phyloP scores from a whole-genome alignment of 64 coral and sea anemone genomes.

The Stichodactyla helianthus region DNA sequence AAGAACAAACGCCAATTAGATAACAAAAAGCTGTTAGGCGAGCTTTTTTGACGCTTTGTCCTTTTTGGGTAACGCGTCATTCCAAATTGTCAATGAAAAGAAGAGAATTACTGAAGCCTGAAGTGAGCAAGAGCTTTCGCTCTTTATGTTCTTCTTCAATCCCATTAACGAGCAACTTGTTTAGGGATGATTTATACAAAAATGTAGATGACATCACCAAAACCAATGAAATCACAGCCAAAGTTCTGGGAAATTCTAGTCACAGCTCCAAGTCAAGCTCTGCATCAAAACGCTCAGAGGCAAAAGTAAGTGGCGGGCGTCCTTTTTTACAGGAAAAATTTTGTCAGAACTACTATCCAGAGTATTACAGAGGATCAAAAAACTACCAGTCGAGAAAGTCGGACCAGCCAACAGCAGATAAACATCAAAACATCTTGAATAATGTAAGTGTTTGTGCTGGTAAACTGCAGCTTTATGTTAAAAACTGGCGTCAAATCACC shows the following conservation, averaged over 20 bases:
- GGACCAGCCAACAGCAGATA: not conserved
- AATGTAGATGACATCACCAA: conserved; percentile 12
- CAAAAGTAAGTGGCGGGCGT: not conserved
- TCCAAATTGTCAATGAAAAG: not conserved
- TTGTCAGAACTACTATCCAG: too few species aligned
- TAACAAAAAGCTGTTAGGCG: not conserved
- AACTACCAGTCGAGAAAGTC: not conserved
- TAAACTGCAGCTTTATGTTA: not conserved
- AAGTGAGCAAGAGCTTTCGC: too few species aligned
- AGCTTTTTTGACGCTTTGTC: not conserved
- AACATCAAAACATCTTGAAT: too few species aligned
- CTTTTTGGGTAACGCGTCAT: not conserved
- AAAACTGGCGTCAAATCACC: too few species aligned
- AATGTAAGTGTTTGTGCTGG: not conserved
- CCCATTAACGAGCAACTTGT: not conserved
- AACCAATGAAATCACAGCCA: conserved; percentile 3
- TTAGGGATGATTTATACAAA: not conserved
- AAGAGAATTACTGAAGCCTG: too few species aligned
- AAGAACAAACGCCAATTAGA: not conserved
- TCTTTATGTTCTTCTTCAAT: too few species aligned
- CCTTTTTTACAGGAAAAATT: not conserved
- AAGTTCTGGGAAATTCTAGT: not conserved
- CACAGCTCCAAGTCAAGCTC: not conserved
- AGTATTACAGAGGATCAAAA: conserved; percentile 17
- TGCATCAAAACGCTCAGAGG: not conserved